Evolutionary conservation across 2,888 invertebrate species (phyloP), one percentile per base, ranked within the genome.

Genomic region (Carpatolechia fugitivella): DNA sequence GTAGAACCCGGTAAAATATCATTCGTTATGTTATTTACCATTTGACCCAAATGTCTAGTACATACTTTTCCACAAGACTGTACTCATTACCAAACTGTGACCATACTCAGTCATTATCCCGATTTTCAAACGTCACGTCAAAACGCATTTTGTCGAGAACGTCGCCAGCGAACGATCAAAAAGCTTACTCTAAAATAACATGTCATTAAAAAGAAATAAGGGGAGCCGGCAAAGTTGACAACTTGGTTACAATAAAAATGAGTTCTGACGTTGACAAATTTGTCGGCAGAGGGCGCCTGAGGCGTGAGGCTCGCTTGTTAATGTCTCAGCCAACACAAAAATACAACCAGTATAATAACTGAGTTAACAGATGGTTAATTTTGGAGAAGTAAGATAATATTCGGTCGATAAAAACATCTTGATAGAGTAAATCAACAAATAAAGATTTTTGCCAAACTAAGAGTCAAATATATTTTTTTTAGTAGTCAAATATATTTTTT

Each of bases 201-300:
- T 71, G 74, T 76, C 77, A 75, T 79, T 78, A 80, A 71, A 75
- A 75, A 70, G 73, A 73, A 72, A 76, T 74, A 74, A 77, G 69
- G 72, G 69, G 64, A 68, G 65, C 68, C 66, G 64, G 65, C 70
- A 64, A 63, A 76, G 72, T 74, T 78, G 80, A 80, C 82, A 80
- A 77, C 74, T 79, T 71, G 76, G 73, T 78, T 73, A 78, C 73
- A 74, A 75, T 76, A 78, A 77, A 76, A 82, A 81, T 80, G 74
- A 72, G 76, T 69, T 70, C 64, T 70, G 80, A 82, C 82, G 68
- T 76, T 80, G 82, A 83, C 76, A 82, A 80, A 82, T 83, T 74
- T 10, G 76, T 70, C 60, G 64, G 63, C 63, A 65, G 69, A 63
- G 68, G 66, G 62, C 71, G 71, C 70, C 67, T 58, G 68, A 58